Evolutionary conservation across 2,888 invertebrate genomes (phyloP), one percentile per base, ranked within the genome.

Genomic region (Cheilosia vulpina): DNA sequence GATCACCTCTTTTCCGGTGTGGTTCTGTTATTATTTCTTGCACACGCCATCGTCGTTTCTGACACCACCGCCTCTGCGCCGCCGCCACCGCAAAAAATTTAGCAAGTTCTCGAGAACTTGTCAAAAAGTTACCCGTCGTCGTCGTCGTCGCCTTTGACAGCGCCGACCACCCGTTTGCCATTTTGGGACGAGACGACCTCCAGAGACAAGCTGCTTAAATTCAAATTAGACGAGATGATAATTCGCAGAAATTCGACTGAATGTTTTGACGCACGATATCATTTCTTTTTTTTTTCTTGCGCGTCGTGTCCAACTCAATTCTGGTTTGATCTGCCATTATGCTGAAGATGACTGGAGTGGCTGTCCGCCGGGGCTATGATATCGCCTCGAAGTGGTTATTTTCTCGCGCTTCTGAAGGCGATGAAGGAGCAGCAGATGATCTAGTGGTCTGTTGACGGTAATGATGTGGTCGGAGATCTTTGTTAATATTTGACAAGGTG

Each of bases 211-310:
- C 84, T 69, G 75, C 69, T 79, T 79, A 79, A 79, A 79, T 75
- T 71, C 75, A 76, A 71, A 79, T 85, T 81, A 81, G 85, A 85
- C 57, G 53, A 31, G 21, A 68, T 50, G 80, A 68, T 45, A 69
- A 85, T 85, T 85, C 85, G 63, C 72, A 72, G 85, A 85, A 85
- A 72, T 81, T 81, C 72, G 85, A 55, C 81, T 85, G 85, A 69
- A 47, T 55, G 55, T 4, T 4, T 62, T 5, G 21, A 52, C 15
- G 13, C 5, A 13, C 19, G 6, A 17, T 15, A 15, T 27, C n/a
- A n/a, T n/a, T n/a, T 55, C 24, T 41, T 75, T 5, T 41, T 63
- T 50, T 52, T 57, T 43, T 68, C 52, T 73, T 62, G 17, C 31
- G 57, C 50, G 45, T 38, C 9, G 31, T 45, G 72, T 43, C 76